Evolutionary conservation across 2,113 vertebrate genomes (phyloP).

Genomic region (Pomatostomus ruficeps): DNA sequence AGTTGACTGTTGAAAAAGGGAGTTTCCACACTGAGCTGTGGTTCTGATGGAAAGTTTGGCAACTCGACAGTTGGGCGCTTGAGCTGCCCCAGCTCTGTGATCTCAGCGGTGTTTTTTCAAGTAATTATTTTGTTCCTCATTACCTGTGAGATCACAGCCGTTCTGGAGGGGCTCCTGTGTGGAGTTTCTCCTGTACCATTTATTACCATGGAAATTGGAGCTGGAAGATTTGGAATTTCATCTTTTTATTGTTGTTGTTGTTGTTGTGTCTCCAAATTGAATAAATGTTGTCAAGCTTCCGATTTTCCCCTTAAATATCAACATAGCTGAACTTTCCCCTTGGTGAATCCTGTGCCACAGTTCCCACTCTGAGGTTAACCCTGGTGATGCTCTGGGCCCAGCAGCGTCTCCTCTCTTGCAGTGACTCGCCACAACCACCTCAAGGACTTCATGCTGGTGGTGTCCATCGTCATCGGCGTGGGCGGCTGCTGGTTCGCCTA

Average conservation of each 20-base stretch:
- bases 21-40: not conserved
- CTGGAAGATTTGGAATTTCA: not conserved
- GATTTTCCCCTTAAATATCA: fast-evolving
- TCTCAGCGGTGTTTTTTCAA: not conserved
- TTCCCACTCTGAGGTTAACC: fast-evolving
- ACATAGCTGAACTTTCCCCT: fast-evolving
- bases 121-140: not conserved
- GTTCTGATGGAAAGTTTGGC: not conserved
- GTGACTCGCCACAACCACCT: constrained; percentile 95
- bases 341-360: fast-evolving
- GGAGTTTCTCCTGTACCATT: not conserved
- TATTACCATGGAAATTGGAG: not conserved
- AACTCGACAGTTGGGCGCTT: fast-evolving
- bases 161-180: fast-evolving
- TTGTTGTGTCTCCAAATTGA: not conserved
- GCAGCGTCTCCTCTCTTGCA: constrained; percentile 4
- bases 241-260: no score
- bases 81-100: not conserved
- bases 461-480: constrained; percentile 97
- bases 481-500: constrained; percentile 99
- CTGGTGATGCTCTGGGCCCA: fast-evolving
- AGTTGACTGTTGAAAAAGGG: not conserved
- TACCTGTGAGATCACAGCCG: not conserved
- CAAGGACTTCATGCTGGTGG: constrained; percentile 98
- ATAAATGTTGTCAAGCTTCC: not conserved